Evolutionary conservation across 2,888 invertebrate species (phyloP).

Genomic region (Acheta domesticus): DNA sequence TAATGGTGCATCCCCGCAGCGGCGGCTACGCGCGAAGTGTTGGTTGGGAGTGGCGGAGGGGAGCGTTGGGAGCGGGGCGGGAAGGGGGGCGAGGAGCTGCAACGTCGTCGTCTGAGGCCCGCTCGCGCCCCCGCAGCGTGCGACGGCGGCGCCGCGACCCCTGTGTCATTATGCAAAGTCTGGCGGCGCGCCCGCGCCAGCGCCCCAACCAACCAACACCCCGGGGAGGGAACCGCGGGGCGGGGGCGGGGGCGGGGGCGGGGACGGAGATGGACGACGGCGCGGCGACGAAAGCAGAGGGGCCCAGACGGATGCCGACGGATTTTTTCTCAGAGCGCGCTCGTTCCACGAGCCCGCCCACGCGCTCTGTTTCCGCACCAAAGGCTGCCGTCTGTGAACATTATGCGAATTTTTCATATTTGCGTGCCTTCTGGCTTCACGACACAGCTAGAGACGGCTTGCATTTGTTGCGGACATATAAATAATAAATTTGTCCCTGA

Average conservation of each 20-base stretch:
- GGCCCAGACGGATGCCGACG: neutral
- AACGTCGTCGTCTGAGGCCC: neutral
- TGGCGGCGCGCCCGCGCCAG: neutral
- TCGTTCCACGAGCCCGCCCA: neutral
- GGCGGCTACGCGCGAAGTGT: no score
- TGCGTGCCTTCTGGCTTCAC: no score
- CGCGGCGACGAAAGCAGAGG: neutral
- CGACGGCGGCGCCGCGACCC: neutral
- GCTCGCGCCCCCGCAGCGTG: no score
- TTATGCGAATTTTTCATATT: no score
- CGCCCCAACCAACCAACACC: neutral
- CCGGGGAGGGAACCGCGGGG: neutral
- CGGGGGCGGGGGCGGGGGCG: neutral
- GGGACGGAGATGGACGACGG: constrained; percentile 8
- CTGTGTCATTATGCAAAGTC: constrained; percentile 9
- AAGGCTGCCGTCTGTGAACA: no score
- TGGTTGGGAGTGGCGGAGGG: no score
- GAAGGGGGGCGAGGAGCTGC: neutral
- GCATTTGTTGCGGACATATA: no score
- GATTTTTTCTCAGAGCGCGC: neutral
- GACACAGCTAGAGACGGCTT: no score
- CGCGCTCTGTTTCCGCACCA: neutral
- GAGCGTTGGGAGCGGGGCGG: neutral
- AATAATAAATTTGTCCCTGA: no score
- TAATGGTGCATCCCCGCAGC: no score